Base-by-base conservation (phyloP, 2,888 invertebrate genomes). In the Cybosia mesomella region DNA sequence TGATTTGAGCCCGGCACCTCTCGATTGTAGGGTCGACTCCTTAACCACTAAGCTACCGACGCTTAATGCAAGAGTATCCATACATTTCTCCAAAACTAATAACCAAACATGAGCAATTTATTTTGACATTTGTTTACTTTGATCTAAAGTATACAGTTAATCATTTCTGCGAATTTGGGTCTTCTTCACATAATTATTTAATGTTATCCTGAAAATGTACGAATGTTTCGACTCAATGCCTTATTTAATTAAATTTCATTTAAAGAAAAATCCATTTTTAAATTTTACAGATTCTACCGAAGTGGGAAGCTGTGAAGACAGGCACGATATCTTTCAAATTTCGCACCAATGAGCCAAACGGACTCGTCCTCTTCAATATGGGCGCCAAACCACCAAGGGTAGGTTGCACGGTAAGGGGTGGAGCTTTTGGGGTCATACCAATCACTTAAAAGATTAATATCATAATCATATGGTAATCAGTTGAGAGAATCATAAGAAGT, bases 281-380 rank as follows among this genome's bases (percentile, higher is more conserved):
- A 70, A 84, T 58, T 86, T 93, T 92, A 77, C 96, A 98, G 98
- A 96, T 97, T 65, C 93, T 99, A 83, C 98, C 98, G 58, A 97
- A 98, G 67, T 98, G 98, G 98, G 98, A 98, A 89, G 98, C 98
- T 2, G 97, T 98, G 86, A 97, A 97, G 87, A 97, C 97, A 34
- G 98, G 98, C 72, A 98, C 97, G 36, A 97, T 99, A 86, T 97
- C 98, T 58, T 98, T 99, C 94, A 98, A 99, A 95, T 98, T 99
- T 87, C 97, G 99, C 73, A 99, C 99, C 59, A 98, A 98, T 89
- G 99, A 99, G 91, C 97, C 98, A 10, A 98, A 99, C 87, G 99
- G 99, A 32, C 96, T 99, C 78, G 96, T 99, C 67, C 96, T 99
- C 88, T 98, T 98, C 96, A 98, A 98, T 91, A 97, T 97, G 85